Evolutionary conservation across 2,888 invertebrate species (phyloP).

Genomic region (Trichopria drosophilae): DNA sequence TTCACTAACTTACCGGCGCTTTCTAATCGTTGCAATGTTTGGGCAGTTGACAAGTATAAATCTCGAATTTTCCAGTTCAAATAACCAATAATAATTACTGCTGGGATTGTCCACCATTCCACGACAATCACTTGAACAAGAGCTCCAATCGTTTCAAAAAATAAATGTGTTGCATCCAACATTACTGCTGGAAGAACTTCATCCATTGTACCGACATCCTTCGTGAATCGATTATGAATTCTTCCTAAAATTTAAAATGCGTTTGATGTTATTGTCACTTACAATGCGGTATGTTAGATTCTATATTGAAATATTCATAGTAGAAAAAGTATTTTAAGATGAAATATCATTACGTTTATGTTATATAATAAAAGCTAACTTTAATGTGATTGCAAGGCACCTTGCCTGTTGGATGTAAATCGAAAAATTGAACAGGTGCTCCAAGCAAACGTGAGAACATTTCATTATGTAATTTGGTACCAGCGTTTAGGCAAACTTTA

Average conservation of each 20-base stretch:
- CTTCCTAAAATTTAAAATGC: slow-evolving; percentile 65
- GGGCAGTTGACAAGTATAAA: slow-evolving; percentile 72
- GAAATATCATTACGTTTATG: no score
- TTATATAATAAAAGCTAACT: no score
- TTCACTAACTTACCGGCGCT: slow-evolving; percentile 55
- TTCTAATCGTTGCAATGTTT: slow-evolving; percentile 71
- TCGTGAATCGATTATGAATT: slow-evolving; percentile 81
- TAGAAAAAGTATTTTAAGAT: no score
- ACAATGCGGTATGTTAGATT: no score
- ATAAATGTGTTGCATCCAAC: slow-evolving; percentile 68
- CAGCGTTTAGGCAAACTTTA: slow-evolving; percentile 74
- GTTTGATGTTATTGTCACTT: no score
- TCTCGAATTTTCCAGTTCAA: slow-evolving; percentile 68
- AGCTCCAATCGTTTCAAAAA: slow-evolving; percentile 72
- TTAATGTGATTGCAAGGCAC: no score
- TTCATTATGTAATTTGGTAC: slow-evolving; percentile 72
- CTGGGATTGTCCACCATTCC: slow-evolving; percentile 69
- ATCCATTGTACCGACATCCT: slow-evolving; percentile 80
- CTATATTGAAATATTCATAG: no score
- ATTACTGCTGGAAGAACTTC: slow-evolving; percentile 71
- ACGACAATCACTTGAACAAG: slow-evolving; percentile 72
- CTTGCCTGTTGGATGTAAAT: slow-evolving; percentile 79
- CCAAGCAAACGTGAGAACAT: slow-evolving; percentile 78
- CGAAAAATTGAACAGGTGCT: slow-evolving; percentile 81
- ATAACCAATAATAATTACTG: slow-evolving; percentile 65